Conservation (phyloP, 2,888 invertebrate species). For the Trissolcus brochymenae region DNA sequence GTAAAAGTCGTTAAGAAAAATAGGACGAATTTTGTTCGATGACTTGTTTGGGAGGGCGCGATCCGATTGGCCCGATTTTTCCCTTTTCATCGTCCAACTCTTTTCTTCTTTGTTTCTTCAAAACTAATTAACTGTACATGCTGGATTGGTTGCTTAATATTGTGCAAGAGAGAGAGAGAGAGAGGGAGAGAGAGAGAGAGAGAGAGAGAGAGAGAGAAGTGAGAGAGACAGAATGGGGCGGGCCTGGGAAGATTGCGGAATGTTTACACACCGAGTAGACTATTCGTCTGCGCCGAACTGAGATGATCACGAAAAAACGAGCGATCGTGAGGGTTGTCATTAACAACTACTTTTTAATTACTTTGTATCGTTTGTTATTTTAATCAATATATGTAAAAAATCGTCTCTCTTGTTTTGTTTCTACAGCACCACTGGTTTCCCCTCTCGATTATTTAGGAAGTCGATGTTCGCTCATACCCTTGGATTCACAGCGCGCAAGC, state of each 20-base stretch:
- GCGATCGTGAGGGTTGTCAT: slow-evolving; percentile 38
- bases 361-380: slow-evolving; percentile 34
- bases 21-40: slow-evolving; percentile 54
- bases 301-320: slow-evolving; percentile 20
- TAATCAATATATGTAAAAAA: slow-evolving; percentile 43
- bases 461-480: slow-evolving; percentile 57
- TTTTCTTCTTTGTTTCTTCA: slow-evolving; percentile 6
- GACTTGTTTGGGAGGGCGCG: slow-evolving; percentile 40
- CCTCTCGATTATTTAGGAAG: slow-evolving; percentile 60
- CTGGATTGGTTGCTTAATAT: neutral
- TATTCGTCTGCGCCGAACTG: slow-evolving; percentile 17
- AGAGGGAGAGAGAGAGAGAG: slow-evolving; percentile 12
- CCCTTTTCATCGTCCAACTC: slow-evolving; percentile 9
- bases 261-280: slow-evolving; percentile 24
- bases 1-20: slow-evolving; percentile 50
- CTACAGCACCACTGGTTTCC: slow-evolving; percentile 68
- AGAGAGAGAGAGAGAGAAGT: slow-evolving; percentile 18
- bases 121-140: slow-evolving; percentile 27
- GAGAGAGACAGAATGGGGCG: slow-evolving; percentile 16
- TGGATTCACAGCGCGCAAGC: slow-evolving; percentile 50
- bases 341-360: slow-evolving; percentile 41
- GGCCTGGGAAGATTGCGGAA: slow-evolving; percentile 37
- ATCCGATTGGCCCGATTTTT: slow-evolving; percentile 32
- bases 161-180: slow-evolving; percentile 14
- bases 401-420: slow-evolving; percentile 50